Base-by-base conservation (phyloP, 2,113 vertebrate species). In the Pagrus major region DNA sequence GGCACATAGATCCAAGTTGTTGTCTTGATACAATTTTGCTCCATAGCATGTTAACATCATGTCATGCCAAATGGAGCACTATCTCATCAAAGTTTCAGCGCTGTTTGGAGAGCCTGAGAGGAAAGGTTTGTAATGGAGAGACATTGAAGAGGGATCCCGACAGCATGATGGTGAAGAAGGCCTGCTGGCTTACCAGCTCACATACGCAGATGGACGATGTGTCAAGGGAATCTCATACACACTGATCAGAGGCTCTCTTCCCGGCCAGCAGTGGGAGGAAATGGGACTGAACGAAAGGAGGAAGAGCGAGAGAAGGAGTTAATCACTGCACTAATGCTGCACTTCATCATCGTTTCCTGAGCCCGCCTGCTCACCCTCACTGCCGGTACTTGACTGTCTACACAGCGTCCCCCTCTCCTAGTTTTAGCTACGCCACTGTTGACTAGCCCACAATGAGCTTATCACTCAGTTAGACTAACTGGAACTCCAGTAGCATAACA, bases 291-390 rank as follows among this genome's bases (percentile, higher is more conserved):
- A 94, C 87, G 93, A 93, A 88, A 91, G 89, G 86, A 90, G 93
- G 92, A 94, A 93, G 91, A 94, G 91, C 88, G 80, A 88, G 85
- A 91, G 85, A 93, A 93, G 92, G 87, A 94, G 93, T 94, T 95
- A 95, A 95, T 95, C 93, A 94, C 92, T 84, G 80, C 80, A 71
- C 92, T 95, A 94, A 95, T 93, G 94, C 90, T 84, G 91, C 87
- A 94, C 91, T 95, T 95, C 93, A 95, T 95, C 94, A 95, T 93
- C 89, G 91, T 94, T 94, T 94, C 91, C 93, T 88, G 86, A 87
- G 86, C 91, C 87, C 68, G 88, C 87, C 86, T 89, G 90, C 89
- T 85, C 82, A 75, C 71, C 77, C 78, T 81, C 79, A 29, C 87
- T 74, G 86, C 78, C 61, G 78, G 68, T 21, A 33, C 73, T 81